Conservation (phyloP, 2,113 vertebrate species). For the Lepidiolamprologus cunningtoni region DNA sequence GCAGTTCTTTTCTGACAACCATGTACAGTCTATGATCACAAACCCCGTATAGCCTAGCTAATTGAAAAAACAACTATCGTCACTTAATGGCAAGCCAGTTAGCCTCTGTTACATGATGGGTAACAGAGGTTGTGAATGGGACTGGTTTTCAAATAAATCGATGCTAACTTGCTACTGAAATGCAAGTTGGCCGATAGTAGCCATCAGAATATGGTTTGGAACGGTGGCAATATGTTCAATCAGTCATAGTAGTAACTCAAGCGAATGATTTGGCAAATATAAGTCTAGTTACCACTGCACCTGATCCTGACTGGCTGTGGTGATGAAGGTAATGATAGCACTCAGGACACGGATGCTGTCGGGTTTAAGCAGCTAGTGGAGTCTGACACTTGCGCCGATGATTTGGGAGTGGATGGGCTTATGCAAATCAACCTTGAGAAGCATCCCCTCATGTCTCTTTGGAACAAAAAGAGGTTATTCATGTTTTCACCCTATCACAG, state of each 20-base stretch:
- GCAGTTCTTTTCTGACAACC: not conserved
- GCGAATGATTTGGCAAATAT: not conserved
- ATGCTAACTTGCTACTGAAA: not conserved
- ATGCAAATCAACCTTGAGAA: not conserved
- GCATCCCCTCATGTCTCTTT: not conserved
- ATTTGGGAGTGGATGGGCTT: not conserved
- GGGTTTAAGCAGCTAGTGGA: not conserved
- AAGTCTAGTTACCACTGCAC: not conserved
- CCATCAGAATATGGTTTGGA: not conserved
- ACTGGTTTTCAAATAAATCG: not conserved
- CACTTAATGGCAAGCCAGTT: not conserved
- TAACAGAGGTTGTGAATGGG: not conserved
- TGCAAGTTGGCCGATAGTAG: not conserved
- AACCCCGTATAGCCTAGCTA: not conserved
- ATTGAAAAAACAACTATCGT: not conserved
- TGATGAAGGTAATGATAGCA: not conserved
- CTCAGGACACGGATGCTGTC: not conserved
- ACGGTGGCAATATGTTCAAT: not conserved
- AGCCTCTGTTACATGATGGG: not conserved
- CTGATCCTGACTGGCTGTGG: not conserved
- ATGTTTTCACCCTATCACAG: not conserved
- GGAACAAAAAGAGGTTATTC: not conserved
- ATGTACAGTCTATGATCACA: not conserved
- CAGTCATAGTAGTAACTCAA: not conserved
- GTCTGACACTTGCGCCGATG: not conserved